Evolutionary conservation across 53 echinoderm and acorn worm species (phyloP).

Genomic region (Henricia sp.): DNA sequence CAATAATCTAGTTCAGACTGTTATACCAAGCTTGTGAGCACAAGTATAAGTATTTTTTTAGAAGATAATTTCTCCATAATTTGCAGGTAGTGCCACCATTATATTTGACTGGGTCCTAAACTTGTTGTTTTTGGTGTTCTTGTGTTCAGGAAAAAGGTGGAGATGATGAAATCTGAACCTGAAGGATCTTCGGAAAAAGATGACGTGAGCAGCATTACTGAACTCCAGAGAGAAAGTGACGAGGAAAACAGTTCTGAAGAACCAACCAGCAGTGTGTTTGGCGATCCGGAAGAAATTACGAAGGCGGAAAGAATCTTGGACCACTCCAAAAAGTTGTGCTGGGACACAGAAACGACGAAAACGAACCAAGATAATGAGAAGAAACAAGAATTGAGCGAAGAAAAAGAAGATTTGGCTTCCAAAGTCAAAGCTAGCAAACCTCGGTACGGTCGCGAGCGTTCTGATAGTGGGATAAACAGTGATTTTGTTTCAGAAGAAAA

Average conservation of each 20-base stretch:
- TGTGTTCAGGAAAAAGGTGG: constrained; percentile 61
- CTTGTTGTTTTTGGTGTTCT: no score
- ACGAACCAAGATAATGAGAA: not conserved
- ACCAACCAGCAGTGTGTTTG: not conserved
- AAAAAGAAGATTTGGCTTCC: not conserved
- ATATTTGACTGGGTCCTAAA: no score
- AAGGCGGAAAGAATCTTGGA: not conserved
- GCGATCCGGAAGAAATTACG: not conserved
- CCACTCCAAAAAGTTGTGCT: constrained; percentile 16
- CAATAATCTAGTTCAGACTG: no score
- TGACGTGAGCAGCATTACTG: not conserved
- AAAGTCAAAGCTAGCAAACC: not conserved
- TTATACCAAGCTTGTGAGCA: no score
- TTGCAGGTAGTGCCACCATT: no score
- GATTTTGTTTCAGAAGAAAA: not conserved
- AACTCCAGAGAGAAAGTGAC: not conserved
- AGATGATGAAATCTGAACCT: constrained; percentile 45
- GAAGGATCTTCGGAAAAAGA: not conserved
- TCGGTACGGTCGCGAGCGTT: not conserved
- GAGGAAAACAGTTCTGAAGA: not conserved
- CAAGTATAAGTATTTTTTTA: no score
- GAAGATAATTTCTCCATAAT: no score
- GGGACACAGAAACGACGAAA: not conserved
- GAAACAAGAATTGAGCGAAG: not conserved
- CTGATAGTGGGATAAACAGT: not conserved